Base-by-base conservation (phyloP, 2,888 invertebrate species). In the Orthonychiurus folsomi region DNA sequence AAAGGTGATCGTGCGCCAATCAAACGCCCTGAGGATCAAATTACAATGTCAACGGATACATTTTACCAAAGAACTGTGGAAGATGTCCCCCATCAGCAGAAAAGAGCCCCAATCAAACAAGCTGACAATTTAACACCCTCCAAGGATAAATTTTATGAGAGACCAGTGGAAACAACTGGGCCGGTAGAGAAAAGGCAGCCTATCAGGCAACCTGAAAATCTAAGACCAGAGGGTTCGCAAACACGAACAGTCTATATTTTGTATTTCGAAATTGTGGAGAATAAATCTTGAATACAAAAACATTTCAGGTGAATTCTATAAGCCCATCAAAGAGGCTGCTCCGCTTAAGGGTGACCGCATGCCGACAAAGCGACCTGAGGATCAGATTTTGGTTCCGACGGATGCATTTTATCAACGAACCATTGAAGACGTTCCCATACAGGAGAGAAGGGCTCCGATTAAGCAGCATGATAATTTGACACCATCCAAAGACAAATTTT, bases 401-500 rank as follows among this genome's bases (percentile, higher is more conserved):
- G 83, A 83, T 1, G 80, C 82, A 0, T 83, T 84, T 73, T 64
- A 65, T 59, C 61, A 64, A 24, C 50, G 64, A 24, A 65, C 64
- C 1, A 47, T 63, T 50, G 58, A 65, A 66, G 28, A 60, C 50
- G 53, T 25, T 20, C 21, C 60, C 68, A 56, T 54, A 71, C 81
- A 77, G 15, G 67, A 67, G 20, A 48, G 56, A 26, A 57, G 80
- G 1, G 75, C 77, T 75, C 59, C 61, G 47, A 57, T 66, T 2
- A 66, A 59, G 28, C 77, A 63, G 59, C 1, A 73, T 65, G 50
- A 76, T 21, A 69, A 69, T 48, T 61, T 70, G 1, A 25, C 56
- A 20, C 59, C 64, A 23, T 59, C 60, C 0, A 82, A 83, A 75
- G 83, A 83, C 1, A 80, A 82, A 0, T 83, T 84, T 72, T 78